Evolutionary conservation across 2,888 invertebrate genomes (phyloP).

Genomic region (Sphinx pinastri): DNA sequence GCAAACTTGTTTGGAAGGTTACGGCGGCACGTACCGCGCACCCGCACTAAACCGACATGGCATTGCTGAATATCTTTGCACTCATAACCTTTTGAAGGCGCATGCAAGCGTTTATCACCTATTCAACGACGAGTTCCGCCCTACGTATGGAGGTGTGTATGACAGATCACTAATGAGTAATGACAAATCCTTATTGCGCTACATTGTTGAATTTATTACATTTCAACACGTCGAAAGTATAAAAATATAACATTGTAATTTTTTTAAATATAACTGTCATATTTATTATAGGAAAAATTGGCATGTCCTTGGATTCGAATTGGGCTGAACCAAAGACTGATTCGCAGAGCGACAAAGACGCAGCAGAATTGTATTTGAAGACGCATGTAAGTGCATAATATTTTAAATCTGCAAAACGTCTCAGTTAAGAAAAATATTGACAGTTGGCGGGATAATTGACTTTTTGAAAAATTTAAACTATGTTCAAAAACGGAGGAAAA

Average conservation of each 20-base stretch:
- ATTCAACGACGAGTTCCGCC: conserved; percentile 84
- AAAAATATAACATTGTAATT: too few relatives aligned
- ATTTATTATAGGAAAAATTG: conserved; percentile 80
- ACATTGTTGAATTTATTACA: background rate
- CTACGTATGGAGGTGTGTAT: conserved; percentile 77
- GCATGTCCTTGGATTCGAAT: conserved; percentile 85
- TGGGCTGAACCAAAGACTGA: conserved; percentile 85
- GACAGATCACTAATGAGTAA: too few relatives aligned
- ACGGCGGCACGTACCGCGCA: conserved; percentile 85
- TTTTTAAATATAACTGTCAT: too few relatives aligned
- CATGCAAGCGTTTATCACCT: conserved; percentile 89
- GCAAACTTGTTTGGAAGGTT: conserved; percentile 81
- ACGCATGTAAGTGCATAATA: conserved; percentile 78
- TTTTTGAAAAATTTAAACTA: too few relatives aligned
- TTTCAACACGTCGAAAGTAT: background rate
- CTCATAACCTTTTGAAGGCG: conserved; percentile 88
- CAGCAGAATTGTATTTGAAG: conserved; percentile 85
- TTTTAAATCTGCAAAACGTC: background rate
- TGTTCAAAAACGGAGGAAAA: too few relatives aligned
- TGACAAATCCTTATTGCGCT: background rate
- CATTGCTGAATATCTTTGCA: conserved; percentile 87
- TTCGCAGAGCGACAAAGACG: conserved; percentile 80
- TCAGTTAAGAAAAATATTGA: too few relatives aligned
- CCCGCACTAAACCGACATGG: conserved; percentile 85
- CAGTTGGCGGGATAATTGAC: too few relatives aligned